Base-by-base conservation (phyloP, 2,113 vertebrate species). In the Nerophis ophidion region DNA sequence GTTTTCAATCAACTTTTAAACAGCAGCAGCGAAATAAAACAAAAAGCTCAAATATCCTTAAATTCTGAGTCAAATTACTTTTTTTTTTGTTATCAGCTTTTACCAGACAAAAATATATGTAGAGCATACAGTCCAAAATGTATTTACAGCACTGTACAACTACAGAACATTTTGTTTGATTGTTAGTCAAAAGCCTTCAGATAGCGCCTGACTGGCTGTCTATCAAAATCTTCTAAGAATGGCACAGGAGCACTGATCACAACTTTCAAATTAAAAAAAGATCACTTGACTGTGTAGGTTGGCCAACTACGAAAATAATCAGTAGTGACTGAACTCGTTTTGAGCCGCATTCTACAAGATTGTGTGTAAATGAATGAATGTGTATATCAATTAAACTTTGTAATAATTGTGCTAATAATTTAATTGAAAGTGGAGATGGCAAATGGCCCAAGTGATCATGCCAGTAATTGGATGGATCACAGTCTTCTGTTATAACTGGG, bases 111-210 rank as follows among this genome's bases (percentile, higher is more conserved):
- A 85, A 81, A 81, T 87, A 87, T 86, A 84, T 84, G 75, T 84
- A 86, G 81, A 85, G 74, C 83, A 91, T 87, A 80, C 86, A 81
- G 87, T 87, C 88, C 78, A 89, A 56, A 88, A 89, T 80, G 84
- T 90, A 90, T 92, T 90, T 90, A 91, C 89, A 92, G 79, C 71
- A 75, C 83, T 89, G 86, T 89, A 90, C 88, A 90, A 82, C 85
- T 84, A 88, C 78, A 86, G 76, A 82, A 82, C 74, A 64, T 76
- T 78, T 65, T 57, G 54, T 72, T 70, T 80, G 79, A 85, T 83
- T 80, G 69, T 73, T 81, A 76, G 67, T 80, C 65, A 69, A 66
- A 83, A 70, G 60, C 69, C 70, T 77, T 71, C 62, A 45, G 66
- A 72, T 63, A 68, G 75, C 76, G 72, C 75, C 68, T 38, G 67